Conservation (phyloP, 2,113 vertebrate species). For the Strix uralensis region DNA sequence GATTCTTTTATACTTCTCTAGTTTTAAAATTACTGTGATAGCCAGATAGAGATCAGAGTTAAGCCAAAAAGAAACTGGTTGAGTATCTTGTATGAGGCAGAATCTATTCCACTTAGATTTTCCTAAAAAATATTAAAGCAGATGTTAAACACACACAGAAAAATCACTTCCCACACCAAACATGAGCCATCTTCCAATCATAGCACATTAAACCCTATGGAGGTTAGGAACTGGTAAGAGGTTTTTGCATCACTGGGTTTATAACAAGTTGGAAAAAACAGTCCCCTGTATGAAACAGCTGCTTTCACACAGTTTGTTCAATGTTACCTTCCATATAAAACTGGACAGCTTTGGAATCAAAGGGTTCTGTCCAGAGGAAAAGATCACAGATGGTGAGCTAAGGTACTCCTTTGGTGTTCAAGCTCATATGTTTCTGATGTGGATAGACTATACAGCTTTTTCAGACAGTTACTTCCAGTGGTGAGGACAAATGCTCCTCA, state of each 20-base stretch:
- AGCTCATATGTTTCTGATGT: background rate
- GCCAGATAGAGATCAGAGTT: background rate
- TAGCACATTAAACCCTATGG: background rate
- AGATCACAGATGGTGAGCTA: background rate
- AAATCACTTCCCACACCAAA: background rate
- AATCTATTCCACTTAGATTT: background rate
- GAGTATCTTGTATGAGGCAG: background rate
- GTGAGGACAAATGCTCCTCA: slow-evolving; percentile 55
- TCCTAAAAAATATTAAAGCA: background rate
- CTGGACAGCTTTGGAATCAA: background rate
- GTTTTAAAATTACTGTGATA: background rate
- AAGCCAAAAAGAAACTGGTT: background rate
- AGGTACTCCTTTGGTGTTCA: background rate
- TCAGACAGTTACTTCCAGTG: slow-evolving; percentile 35
- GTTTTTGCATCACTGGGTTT: fast-evolving
- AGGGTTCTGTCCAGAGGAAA: background rate
- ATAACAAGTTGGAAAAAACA: background rate
- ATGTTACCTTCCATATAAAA: background rate
- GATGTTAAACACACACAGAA: fast-evolving
- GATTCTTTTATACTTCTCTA: background rate
- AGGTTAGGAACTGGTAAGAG: background rate
- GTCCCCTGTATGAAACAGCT: background rate
- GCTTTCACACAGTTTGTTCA: background rate
- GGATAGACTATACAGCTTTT: background rate
- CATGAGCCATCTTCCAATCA: background rate